Percentiles rank a stretch among this genome's conserved stretches.
Evolutionary conservation across 1,140 invertebrate genomes (phyloP).

Genomic region (Stenopsyche tienmushanensis): DNA sequence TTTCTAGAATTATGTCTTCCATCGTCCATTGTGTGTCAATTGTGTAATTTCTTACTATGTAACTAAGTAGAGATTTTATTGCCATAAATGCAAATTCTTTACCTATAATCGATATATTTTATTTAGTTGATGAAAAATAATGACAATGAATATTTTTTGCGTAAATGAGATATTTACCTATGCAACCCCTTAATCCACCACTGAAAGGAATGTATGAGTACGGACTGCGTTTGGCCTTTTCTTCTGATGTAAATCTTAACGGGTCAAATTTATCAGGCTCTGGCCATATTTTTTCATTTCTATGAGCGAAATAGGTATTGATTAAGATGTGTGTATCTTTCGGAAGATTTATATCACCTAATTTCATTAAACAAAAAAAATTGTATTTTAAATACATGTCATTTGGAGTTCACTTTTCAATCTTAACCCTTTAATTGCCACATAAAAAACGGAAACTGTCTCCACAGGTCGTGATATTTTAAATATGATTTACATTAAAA

Average conservation of each 20-base stretch:
- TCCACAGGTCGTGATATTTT: too few species aligned
- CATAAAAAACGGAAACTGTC: too few species aligned
- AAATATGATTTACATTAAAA: not conserved
- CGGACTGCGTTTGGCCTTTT: constrained; percentile 12
- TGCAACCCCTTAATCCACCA: constrained; percentile 16
- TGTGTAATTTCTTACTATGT: constrained; percentile 22
- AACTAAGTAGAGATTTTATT: constrained; percentile 23
- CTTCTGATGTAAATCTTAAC: constrained; percentile 19
- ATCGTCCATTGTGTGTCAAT: constrained; percentile 23
- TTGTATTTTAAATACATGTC: not conserved
- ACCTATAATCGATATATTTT: constrained; percentile 16
- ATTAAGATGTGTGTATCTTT: constrained; percentile 16
- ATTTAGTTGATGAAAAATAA: not conserved
- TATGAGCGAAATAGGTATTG: constrained; percentile 4
- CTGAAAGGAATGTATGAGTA: constrained; percentile 22
- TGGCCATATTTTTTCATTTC: constrained; percentile 14
- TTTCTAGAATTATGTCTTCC: constrained; percentile 15
- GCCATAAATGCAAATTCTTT: constrained; percentile 22
- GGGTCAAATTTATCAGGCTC: constrained; percentile 23
- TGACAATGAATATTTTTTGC: not conserved
- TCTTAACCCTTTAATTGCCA: too few species aligned
- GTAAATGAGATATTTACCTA: constrained; percentile 5
- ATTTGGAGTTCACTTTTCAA: not conserved
- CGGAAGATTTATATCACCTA: not conserved
- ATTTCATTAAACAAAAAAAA: not conserved